Conservation (phyloP, 2,797 vertebrate genomes). For the Parauchenoglanis punctatus region DNA sequence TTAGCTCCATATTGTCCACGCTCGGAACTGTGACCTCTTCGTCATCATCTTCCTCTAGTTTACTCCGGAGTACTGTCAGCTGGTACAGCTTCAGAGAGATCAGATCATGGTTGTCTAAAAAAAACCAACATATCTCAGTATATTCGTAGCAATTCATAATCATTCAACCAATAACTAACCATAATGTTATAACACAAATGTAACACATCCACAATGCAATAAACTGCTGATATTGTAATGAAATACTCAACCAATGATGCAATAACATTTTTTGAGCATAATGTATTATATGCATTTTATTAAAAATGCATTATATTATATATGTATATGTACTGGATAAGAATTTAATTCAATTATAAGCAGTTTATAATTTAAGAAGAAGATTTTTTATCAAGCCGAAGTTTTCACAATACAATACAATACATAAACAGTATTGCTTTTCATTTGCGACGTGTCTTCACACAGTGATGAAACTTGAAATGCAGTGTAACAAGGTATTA, state of each 20-base stretch:
- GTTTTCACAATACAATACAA: not conserved
- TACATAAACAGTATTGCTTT: not conserved
- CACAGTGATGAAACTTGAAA: not conserved
- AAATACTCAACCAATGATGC: not conserved
- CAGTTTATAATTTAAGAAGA: not conserved
- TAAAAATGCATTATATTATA: not conserved
- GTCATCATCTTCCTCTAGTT: slow-evolving; percentile 83
- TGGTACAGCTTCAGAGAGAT: slow-evolving; percentile 94
- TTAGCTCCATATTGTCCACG: slow-evolving; percentile 89
- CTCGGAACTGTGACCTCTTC: slow-evolving; percentile 88
- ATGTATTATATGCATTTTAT: not conserved
- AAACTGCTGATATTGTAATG: not conserved
- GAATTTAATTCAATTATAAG: not conserved
- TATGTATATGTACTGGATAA: not conserved
- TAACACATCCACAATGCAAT: not conserved
- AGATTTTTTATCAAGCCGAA: not conserved
- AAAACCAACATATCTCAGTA: not conserved
- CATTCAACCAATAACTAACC: not conserved
- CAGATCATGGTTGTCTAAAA: slow-evolving; percentile 90
- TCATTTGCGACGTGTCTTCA: not conserved
- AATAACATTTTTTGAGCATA: not conserved
- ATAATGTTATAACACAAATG: not conserved
- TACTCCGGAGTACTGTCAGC: slow-evolving; percentile 84
- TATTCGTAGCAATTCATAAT: not conserved
- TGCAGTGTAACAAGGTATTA: not conserved